Percentiles rank a stretch among this genome's conserved stretches.
Conservation (phyloP, 2,113 vertebrate genomes). For the Petroica traversi region DNA sequence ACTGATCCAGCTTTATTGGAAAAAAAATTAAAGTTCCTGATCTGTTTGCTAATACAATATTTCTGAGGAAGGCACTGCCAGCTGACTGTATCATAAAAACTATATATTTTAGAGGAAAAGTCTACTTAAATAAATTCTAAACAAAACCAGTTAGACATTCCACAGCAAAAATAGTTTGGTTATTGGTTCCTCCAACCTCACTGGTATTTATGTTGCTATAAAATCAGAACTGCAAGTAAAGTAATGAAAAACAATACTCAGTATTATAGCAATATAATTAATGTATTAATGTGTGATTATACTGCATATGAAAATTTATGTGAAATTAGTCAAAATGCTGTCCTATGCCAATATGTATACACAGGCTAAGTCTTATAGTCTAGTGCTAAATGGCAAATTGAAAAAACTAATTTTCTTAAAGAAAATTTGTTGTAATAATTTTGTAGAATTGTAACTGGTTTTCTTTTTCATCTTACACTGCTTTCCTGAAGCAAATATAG, state of each 20-base stretch:
- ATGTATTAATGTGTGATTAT: background rate
- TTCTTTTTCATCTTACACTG: background rate
- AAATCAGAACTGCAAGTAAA: background rate
- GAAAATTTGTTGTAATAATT: background rate
- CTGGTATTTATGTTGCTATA: conserved; percentile 9
- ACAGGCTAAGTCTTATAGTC: background rate
- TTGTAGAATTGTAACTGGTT: background rate
- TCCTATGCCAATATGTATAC: background rate
- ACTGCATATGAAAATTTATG: background rate
- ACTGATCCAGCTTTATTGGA: conserved; percentile 34
- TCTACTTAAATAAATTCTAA: conserved; percentile 19
- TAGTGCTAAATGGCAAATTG: background rate
- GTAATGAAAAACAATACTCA: background rate
- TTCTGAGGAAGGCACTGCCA: conserved; percentile 51
- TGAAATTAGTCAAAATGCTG: background rate
- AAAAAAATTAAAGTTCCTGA: conserved; percentile 13
- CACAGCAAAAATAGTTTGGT: background rate
- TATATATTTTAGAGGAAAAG: conserved; percentile 23
- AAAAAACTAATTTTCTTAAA: background rate
- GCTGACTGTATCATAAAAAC: conserved; percentile 26
- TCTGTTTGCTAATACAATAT: conserved; percentile 22
- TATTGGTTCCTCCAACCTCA: background rate
- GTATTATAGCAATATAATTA: background rate
- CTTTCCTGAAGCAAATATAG: background rate
- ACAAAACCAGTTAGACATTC: background rate